A percentile compares a stretch with the other conserved stretches of the same genome.
Evolutionary conservation across 1,140 invertebrate genomes (phyloP).

Genomic region (Cydia strobilella): DNA sequence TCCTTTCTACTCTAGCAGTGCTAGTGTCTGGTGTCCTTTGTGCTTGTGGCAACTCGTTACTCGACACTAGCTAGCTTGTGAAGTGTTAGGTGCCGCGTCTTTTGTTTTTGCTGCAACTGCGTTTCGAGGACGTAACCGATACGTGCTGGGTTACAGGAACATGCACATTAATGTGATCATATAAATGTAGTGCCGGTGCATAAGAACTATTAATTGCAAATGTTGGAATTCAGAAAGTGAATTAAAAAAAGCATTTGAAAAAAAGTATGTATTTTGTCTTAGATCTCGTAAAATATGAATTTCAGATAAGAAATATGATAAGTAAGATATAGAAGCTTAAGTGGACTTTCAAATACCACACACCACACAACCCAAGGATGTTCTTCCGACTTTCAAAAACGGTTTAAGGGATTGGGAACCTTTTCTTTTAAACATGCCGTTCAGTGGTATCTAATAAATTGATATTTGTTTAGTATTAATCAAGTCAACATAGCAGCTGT

Average conservation of each 20-base stretch:
- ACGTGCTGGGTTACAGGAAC: constrained; percentile 8
- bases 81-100: constrained; percentile 5
- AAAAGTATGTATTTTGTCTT: no score
- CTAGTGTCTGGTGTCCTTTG: constrained; percentile 63
- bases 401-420: not conserved
- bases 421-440: not conserved
- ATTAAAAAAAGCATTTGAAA: no score
- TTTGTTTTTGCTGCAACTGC: constrained; percentile 31
- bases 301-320: no score
- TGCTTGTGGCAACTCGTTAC: constrained; percentile 39
- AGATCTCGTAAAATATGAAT: no score
- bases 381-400: not conserved
- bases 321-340: no score
- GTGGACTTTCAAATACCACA: not conserved
- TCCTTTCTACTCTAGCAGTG: constrained; percentile 40
- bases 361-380: not conserved
- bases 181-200: not conserved
- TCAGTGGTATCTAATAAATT: not conserved
- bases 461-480: constrained; percentile 20
- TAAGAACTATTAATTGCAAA: not conserved
- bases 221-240: not conserved
- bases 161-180: constrained; percentile 3
- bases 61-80: not conserved
- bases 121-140: constrained; percentile 20
- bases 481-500: constrained; percentile 15